Conservation (phyloP, 2,113 vertebrate genomes). For the Amphiprion ocellaris region DNA sequence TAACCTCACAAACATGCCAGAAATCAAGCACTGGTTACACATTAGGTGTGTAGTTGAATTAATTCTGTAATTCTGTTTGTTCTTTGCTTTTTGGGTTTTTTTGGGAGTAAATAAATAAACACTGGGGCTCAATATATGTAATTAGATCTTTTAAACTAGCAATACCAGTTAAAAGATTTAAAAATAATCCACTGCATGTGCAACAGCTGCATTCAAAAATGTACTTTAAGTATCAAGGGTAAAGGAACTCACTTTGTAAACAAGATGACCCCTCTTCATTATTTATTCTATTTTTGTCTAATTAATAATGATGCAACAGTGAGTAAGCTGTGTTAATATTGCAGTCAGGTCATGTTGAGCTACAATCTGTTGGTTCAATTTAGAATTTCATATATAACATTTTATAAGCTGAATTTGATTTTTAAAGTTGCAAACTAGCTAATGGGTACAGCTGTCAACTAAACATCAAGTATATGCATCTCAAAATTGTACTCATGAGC, state of each 20-base stretch:
- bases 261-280: not conserved
- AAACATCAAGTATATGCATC: too few relatives aligned
- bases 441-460: not conserved
- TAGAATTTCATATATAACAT: too few relatives aligned
- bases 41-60: not conserved
- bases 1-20: not conserved
- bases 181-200: not conserved
- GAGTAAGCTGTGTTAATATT: not conserved
- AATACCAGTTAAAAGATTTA: too few relatives aligned
- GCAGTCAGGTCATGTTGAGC: not conserved
- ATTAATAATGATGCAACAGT: not conserved
- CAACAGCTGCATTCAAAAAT: not conserved
- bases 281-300: constrained; percentile 1
- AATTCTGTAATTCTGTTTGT: not conserved
- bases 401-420: not conserved
- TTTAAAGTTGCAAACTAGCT: not conserved
- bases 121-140: not conserved
- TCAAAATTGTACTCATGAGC: not conserved
- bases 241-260: not conserved
- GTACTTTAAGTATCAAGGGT: not conserved
- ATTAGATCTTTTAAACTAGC: not conserved
- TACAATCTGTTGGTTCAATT: not conserved
- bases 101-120: not conserved
- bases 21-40: not conserved
- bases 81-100: not conserved